Percentiles rank a stretch among this genome's conserved stretches.
Conservation (phyloP, 1,140 invertebrate genomes). For the Chironomus tepperi region DNA sequence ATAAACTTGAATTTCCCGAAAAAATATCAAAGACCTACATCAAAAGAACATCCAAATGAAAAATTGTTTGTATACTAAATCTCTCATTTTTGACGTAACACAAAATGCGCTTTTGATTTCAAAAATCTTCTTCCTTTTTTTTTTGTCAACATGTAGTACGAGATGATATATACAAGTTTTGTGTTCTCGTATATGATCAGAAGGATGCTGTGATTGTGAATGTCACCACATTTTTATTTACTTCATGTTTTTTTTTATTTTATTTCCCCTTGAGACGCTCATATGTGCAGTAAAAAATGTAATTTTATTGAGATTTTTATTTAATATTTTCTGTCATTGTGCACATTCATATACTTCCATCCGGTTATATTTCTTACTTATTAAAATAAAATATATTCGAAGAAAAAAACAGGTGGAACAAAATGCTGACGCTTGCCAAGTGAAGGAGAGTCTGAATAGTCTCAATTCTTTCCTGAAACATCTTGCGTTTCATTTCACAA, state of each 20-base stretch:
- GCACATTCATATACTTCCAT: neutral
- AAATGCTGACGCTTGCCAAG: slow-evolving; percentile 16
- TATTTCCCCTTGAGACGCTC: neutral
- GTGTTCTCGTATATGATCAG: no score
- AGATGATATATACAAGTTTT: no score
- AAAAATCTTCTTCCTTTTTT: no score
- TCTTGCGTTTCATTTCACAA: neutral
- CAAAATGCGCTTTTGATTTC: no score
- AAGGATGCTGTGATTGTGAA: neutral
- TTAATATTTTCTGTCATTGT: neutral
- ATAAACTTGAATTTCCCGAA: no score
- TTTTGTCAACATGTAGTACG: no score
- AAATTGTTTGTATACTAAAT: no score
- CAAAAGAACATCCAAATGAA: no score
- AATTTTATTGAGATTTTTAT: neutral
- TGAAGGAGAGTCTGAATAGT: neutral
- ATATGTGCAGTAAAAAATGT: no score
- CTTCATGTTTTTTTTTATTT: neutral
- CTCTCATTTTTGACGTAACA: no score
- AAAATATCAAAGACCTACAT: no score
- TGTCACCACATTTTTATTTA: neutral
- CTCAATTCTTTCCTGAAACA: neutral
- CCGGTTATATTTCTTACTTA: slow-evolving; percentile 17
- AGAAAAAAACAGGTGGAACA: slow-evolving; percentile 8
- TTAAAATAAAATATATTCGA: neutral